phyloP scores from a whole-genome alignment of 2,797 vertebrate genomes.

The Alosa sapidissima region DNA sequence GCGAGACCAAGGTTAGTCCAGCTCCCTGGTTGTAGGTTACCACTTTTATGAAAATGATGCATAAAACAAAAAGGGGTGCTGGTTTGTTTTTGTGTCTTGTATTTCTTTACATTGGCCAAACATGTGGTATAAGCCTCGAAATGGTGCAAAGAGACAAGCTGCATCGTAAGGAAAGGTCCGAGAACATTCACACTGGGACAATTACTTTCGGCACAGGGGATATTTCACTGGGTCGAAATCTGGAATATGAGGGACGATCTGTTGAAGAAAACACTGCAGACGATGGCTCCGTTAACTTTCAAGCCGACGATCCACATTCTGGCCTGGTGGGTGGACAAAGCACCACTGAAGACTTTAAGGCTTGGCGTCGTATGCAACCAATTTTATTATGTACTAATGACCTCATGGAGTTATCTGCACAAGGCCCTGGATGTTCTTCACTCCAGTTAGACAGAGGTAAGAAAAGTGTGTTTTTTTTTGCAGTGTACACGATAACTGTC shows the following conservation, averaged over 20 bases:
- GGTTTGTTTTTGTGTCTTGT: neutral
- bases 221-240: too few species aligned
- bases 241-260: too few species aligned
- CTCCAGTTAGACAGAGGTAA: constrained; percentile 61
- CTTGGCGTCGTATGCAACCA: constrained; percentile 51
- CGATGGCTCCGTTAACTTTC: neutral
- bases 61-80: neutral
- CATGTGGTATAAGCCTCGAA: neutral
- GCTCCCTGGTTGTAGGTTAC: neutral
- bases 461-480: too few species aligned
- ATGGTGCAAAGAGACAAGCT: too few species aligned
- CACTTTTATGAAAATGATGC: neutral
- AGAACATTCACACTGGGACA: too few species aligned
- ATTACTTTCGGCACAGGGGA: neutral
- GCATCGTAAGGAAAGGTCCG: too few species aligned
- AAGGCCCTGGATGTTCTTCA: constrained; percentile 20
- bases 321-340: neutral
- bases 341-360: neutral
- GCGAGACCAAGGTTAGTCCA: neutral
- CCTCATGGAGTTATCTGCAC: constrained; percentile 59
- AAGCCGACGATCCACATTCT: neutral
- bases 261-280: too few species aligned
- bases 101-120: neutral
- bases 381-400: constrained; percentile 57
- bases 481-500: too few species aligned